Base-by-base conservation (phyloP, 2,888 invertebrate species). In the Nyleta sp. region DNA sequence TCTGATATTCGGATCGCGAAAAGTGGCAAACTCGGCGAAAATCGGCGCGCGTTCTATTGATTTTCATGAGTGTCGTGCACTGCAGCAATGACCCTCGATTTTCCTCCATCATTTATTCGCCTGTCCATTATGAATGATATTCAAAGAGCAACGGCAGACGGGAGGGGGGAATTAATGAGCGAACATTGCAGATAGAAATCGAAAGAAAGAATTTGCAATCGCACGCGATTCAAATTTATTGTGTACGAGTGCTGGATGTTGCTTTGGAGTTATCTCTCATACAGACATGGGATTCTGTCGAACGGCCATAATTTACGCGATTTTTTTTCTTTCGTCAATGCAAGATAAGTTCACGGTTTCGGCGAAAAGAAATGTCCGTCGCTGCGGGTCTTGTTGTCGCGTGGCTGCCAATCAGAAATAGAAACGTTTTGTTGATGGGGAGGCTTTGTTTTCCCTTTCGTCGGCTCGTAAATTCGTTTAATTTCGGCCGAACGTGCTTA, bases 111-210 rank as follows among this genome's bases (percentile, higher is more conserved):
- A n/a, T 46, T 62, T 65, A 44, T 44, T 44, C 13, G 42, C 64
- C 15, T 33, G 17, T 65, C 31, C 46, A 67, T 44, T 55, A 55
- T 55, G 55, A 46, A 59, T 59, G 50, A 57, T 59, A 38, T 42
- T 48, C 50, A 59, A 50, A 50, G 18, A 17, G 31, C 57, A 59
- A 33, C 20, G 35, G 6, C 35, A 24, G 24, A 20, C 15, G 35
- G 38, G 60, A 15, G 60, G 31, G 60, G 22, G 60, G 31, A 60
- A 60, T 44, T 60, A 60, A 60, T 70, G 52, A 60, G 52, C 33
- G 18, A 22, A 22, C 15, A 22, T 0, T 2, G 22, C 28, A 15
- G 60, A 70, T 60, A 70, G 33, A 44, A 60, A 60, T 59, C 46
- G 46, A 24, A 42, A 24, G 31, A 50, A 46, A 24, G 18, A 48